Percentiles rank a stretch among this genome's conserved stretches.
Evolutionary conservation across 2,888 invertebrate genomes (phyloP).

Genomic region (Tetragonisca angustula): DNA sequence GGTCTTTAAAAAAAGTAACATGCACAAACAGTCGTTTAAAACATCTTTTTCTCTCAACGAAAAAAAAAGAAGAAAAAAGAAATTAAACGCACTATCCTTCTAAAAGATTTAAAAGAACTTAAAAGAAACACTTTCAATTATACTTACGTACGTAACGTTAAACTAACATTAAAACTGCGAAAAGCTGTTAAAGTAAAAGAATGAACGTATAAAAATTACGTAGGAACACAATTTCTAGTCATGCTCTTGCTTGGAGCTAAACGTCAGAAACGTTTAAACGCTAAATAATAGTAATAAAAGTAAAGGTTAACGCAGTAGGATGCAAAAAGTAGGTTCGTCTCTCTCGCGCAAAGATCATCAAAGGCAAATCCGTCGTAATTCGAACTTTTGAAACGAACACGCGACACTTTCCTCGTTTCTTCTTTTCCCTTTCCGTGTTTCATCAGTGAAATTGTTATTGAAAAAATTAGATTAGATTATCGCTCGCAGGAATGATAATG

Average conservation of each 20-base stretch:
- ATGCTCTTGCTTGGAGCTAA: conserved; percentile 2
- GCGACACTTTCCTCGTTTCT: too few relatives aligned
- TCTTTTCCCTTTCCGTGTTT: neutral
- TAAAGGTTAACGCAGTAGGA: conserved; percentile 10
- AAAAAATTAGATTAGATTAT: conserved; percentile 35
- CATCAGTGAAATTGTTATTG: neutral
- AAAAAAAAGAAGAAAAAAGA: neutral
- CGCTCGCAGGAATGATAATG: conserved; percentile 56
- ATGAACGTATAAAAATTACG: conserved; percentile 11
- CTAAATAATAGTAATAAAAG: neutral
- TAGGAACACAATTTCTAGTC: conserved; percentile 32
- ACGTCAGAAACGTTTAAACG: conserved; percentile 6
- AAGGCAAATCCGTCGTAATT: neutral
- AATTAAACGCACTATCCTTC: neutral
- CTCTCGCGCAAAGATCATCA: neutral
- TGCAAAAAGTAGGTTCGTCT: neutral
- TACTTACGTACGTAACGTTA: neutral
- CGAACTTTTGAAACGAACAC: neutral
- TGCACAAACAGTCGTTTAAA: neutral
- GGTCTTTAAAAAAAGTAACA: neutral
- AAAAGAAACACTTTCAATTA: neutral
- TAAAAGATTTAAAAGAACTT: neutral
- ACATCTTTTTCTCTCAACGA: neutral
- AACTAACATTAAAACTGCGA: neutral
- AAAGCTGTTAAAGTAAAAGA: conserved; percentile 14